Conservation (phyloP, 2,797 vertebrate genomes). For the Dipus sagitta region DNA sequence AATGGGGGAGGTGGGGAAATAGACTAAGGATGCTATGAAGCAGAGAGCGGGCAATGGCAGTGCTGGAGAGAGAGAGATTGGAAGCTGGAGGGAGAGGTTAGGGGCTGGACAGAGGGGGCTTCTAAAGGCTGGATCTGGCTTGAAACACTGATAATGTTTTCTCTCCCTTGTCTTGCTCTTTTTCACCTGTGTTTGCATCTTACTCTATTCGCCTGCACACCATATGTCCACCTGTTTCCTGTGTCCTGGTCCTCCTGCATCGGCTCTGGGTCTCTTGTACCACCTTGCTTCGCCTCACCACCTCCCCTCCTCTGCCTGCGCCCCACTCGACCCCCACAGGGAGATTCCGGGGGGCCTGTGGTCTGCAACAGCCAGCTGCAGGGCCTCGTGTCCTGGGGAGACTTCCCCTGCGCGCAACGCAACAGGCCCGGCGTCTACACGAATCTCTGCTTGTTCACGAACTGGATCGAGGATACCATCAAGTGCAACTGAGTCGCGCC, state of each 20-base stretch:
- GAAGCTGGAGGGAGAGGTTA: no score
- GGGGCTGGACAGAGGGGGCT: neutral
- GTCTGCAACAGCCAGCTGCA: conserved; percentile 74
- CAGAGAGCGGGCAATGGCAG: neutral
- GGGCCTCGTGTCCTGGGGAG: conserved; percentile 82
- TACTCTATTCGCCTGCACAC: neutral
- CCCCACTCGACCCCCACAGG: conserved; percentile 50
- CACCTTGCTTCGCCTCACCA: neutral
- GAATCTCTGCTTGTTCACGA: conserved; percentile 76
- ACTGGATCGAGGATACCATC: conserved; percentile 81
- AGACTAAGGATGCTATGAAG: neutral
- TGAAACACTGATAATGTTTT: neutral
- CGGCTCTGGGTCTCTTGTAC: neutral
- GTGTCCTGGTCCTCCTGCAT: neutral
- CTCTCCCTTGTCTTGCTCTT: neutral
- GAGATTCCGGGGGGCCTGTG: conserved; percentile 79
- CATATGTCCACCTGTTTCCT: neutral
- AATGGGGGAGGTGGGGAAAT: neutral
- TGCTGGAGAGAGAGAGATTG: neutral
- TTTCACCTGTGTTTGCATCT: neutral
- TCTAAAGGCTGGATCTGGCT: neutral
- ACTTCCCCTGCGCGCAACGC: conserved; percentile 69
- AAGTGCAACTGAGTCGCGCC: conserved; percentile 51
- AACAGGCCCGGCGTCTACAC: conserved; percentile 83
- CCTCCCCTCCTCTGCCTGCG: neutral